Percentiles rank a stretch among this genome's conserved stretches.
Conservation (phyloP, 2,888 invertebrate genomes). For the Terebella lapidaria region DNA sequence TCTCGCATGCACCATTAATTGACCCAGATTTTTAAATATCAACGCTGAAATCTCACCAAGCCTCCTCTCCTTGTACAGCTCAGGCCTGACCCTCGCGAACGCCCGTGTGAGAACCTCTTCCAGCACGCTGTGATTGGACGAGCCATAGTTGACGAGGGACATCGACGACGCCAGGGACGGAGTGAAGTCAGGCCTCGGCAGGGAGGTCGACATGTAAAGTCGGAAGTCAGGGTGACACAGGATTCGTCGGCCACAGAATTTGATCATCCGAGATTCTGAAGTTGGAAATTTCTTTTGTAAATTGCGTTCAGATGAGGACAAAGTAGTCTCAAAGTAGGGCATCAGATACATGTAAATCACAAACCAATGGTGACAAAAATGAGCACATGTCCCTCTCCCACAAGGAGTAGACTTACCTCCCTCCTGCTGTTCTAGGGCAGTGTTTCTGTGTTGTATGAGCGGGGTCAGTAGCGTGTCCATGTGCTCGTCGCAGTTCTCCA, state of each 20-base stretch:
- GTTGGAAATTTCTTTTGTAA: background rate
- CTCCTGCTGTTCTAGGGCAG: constrained; percentile 33
- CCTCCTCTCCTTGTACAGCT: constrained; percentile 33
- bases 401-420: background rate
- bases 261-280: constrained; percentile 40
- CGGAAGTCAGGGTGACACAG: constrained; percentile 47
- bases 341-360: too few relatives aligned
- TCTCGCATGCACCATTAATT: too few relatives aligned
- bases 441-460: constrained; percentile 45
- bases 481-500: constrained; percentile 42
- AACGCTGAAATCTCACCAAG: too few relatives aligned
- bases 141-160: constrained; percentile 47
- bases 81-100: constrained; percentile 43
- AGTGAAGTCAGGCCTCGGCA: constrained; percentile 40
- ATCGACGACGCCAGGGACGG: constrained; percentile 42
- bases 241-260: constrained; percentile 45
- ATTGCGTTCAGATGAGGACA: background rate
- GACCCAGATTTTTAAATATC: too few relatives aligned
- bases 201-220: constrained; percentile 39
- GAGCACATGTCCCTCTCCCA: background rate
- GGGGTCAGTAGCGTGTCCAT: constrained; percentile 46
- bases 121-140: constrained; percentile 43
- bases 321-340: too few relatives aligned
- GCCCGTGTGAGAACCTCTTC: constrained; percentile 46
- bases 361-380: too few relatives aligned